Conservation (phyloP, 2,888 invertebrate genomes). For the Maniola hyperantus region DNA sequence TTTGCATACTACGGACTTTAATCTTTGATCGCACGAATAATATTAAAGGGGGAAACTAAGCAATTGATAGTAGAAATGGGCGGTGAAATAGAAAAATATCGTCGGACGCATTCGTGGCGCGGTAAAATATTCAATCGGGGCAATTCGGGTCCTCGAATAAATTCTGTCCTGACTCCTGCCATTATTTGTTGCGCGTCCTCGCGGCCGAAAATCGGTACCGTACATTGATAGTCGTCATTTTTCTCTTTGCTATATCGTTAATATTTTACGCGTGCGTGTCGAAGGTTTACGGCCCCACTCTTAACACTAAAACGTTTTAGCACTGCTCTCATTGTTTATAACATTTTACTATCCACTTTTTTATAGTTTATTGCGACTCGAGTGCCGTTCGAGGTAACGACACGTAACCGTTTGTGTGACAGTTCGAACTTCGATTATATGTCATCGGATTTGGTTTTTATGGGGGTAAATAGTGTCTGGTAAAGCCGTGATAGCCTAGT, state of each 20-base stretch:
- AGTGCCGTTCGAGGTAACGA: conserved; percentile 69
- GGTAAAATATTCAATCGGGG: conserved; percentile 82
- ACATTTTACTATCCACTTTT: conserved; percentile 80
- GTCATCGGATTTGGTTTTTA: conserved; percentile 70
- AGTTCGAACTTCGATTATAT: conserved; percentile 66
- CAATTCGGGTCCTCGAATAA: conserved; percentile 80
- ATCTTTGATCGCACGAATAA: conserved; percentile 63
- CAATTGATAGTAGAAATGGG: conserved; percentile 81
- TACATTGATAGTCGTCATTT: conserved; percentile 80
- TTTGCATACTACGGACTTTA: conserved; percentile 35
- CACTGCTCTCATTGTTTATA: conserved; percentile 80
- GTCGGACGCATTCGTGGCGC: conserved; percentile 77
- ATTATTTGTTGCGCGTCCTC: conserved; percentile 79
- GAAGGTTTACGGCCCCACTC: conserved; percentile 80
- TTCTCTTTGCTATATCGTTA: conserved; percentile 79
- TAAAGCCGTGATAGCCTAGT: conserved; percentile 32
- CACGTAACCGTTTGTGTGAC: conserved; percentile 64
- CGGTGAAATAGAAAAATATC: conserved; percentile 80
- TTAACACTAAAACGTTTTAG: conserved; percentile 82
- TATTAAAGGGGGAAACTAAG: conserved; percentile 79
- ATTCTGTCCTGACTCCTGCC: conserved; percentile 74
- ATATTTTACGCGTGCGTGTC: conserved; percentile 82
- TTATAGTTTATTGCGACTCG: conserved; percentile 76
- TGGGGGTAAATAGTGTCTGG: conserved; percentile 59
- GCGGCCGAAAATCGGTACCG: conserved; percentile 77